Evolutionary conservation across 2,113 vertebrate genomes (phyloP).

Genomic region (Macquaria australasica): DNA sequence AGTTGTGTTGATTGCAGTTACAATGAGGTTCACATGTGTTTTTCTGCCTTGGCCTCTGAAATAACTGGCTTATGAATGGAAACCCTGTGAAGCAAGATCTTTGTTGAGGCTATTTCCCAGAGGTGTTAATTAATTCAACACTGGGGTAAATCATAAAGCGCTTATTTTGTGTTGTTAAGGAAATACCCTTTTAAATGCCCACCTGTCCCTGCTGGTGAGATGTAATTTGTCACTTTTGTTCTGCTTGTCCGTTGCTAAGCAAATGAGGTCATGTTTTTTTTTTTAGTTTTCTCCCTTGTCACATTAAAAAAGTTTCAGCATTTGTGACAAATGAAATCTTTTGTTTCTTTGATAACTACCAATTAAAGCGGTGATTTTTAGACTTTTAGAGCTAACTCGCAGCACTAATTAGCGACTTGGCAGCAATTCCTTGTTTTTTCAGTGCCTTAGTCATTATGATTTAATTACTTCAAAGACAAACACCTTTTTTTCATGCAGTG

Average conservation of each 20-base stretch:
- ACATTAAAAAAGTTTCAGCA: not conserved
- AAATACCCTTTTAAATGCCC: not conserved
- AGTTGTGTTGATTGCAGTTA: not conserved
- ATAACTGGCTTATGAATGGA: not conserved
- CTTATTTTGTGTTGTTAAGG: not conserved
- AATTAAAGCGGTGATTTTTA: conserved; percentile 15
- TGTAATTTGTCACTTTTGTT: conserved; percentile 3
- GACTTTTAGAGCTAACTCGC: not conserved
- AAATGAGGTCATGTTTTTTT: not conserved
- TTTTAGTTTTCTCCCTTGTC: not conserved
- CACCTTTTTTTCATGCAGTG: not conserved
- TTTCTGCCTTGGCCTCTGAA: not conserved
- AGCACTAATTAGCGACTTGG: conserved; percentile 8
- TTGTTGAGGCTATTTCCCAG: not conserved
- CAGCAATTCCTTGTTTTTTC: not conserved
- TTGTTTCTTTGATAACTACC: conserved; percentile 17
- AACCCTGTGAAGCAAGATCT: not conserved
- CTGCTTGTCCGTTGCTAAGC: not conserved
- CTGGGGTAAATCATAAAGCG: not conserved
- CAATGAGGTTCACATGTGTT: not conserved
- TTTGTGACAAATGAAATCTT: not conserved
- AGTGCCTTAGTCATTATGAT: not conserved
- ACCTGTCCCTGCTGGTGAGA: not conserved
- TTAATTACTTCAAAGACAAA: conserved; percentile 7
- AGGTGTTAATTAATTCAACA: conserved; percentile 10